Percentiles rank a stretch among this genome's conserved stretches.
phyloP scores from a whole-genome alignment of 2,797 vertebrate species.

The Tolypeutes matacus region DNA sequence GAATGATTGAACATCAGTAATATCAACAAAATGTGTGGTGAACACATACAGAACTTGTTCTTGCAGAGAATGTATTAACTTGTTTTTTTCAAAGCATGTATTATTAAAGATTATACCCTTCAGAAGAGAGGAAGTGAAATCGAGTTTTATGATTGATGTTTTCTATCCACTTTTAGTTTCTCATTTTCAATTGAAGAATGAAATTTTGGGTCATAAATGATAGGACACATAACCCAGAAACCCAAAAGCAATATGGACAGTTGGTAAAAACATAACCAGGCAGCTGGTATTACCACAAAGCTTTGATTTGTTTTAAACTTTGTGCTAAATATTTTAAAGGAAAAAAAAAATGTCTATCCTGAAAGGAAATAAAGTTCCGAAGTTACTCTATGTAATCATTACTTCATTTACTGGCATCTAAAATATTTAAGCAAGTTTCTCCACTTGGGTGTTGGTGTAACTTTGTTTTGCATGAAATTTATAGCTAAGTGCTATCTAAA shows the following conservation, averaged over 20 bases:
- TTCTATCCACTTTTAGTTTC: not conserved
- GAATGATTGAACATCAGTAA: not conserved
- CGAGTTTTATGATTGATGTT: not conserved
- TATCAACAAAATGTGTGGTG: not conserved
- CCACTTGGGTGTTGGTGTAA: not conserved
- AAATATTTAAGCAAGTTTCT: slow-evolving; percentile 31
- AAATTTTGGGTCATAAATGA: slow-evolving; percentile 9
- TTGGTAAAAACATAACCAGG: not conserved
- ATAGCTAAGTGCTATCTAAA: not conserved
- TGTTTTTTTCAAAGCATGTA: slow-evolving; percentile 5
- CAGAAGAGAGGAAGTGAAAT: not conserved
- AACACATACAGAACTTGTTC: not conserved
- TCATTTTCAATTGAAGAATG: not conserved
- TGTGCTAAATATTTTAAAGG: slow-evolving; percentile 18
- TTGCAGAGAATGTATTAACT: not conserved
- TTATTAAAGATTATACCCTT: not conserved
- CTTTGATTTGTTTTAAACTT: slow-evolving; percentile 31
- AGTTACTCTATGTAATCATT: not conserved
- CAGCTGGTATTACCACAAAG: not conserved
- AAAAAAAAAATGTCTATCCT: not conserved
- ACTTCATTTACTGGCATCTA: not conserved
- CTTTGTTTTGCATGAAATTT: not conserved
- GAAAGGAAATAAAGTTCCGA: slow-evolving; percentile 23
- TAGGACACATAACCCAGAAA: not conserved
- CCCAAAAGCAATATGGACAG: not conserved